Conservation (phyloP, 2,113 vertebrate genomes). For the Brachypodius melanocephalos region DNA sequence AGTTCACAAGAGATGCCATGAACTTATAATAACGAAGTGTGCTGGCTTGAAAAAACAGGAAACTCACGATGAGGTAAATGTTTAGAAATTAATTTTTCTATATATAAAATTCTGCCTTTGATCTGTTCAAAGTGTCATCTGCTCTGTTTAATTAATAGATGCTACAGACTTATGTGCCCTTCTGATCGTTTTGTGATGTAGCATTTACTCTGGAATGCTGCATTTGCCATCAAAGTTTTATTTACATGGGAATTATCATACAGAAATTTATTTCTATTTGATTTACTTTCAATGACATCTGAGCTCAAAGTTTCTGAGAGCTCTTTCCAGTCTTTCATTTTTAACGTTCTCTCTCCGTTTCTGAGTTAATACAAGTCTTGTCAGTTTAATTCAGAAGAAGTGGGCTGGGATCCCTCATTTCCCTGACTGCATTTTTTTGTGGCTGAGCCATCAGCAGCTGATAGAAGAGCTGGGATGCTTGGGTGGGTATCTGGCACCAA, state of each 20-base stretch:
- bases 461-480: neutral
- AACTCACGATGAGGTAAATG: constrained; percentile 89
- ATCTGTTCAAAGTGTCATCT: neutral
- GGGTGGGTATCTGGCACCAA: neutral
- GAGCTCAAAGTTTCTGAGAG: neutral
- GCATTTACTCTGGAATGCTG: neutral
- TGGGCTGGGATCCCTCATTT: neutral
- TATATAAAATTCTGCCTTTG: constrained; percentile 1
- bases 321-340: neutral
- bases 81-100: constrained; percentile 21
- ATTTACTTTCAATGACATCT: neutral
- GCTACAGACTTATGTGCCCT: neutral
- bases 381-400: neutral
- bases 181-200: neutral
- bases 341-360: neutral
- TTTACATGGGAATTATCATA: neutral
- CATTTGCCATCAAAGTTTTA: neutral
- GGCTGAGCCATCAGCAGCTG: neutral
- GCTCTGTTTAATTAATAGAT: constrained; percentile 10
- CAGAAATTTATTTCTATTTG: neutral
- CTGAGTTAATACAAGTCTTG: neutral
- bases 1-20: constrained; percentile 97
- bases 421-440: neutral
- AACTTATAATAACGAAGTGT: constrained; percentile 98
- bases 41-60: constrained; percentile 98